phyloP scores from a whole-genome alignment of 2,888 invertebrate species.

The Chesias legatella region DNA sequence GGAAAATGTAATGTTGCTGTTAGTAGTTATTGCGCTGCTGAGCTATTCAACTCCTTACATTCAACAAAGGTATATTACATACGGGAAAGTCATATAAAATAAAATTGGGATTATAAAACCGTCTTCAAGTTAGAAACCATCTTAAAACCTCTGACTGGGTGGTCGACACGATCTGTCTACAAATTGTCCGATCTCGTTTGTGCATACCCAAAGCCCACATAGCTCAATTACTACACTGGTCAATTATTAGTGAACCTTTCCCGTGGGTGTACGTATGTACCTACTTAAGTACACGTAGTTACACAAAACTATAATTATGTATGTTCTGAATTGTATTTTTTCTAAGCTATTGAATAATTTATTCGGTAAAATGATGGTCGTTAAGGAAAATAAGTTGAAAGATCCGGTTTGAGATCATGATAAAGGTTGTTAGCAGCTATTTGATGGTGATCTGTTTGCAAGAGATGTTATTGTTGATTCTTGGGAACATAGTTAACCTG shows the following conservation, averaged over 20 bases:
- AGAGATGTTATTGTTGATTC: slow-evolving; percentile 27
- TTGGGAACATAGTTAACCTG: slow-evolving; percentile 25
- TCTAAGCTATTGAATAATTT: slow-evolving; percentile 51
- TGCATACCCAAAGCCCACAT: slow-evolving; percentile 45
- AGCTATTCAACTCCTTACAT: too few species aligned
- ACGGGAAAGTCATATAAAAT: too few species aligned
- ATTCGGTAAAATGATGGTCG: slow-evolving; percentile 44
- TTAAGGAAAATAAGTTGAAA: slow-evolving; percentile 39
- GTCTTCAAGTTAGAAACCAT: slow-evolving; percentile 20
- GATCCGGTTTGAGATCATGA: slow-evolving; percentile 46
- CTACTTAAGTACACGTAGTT: slow-evolving; percentile 29
- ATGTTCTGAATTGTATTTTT: slow-evolving; percentile 47
- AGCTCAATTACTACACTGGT: slow-evolving; percentile 55
- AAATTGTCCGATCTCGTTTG: slow-evolving; percentile 54
- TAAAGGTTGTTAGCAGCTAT: slow-evolving; percentile 38
- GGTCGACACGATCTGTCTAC: slow-evolving; percentile 49
- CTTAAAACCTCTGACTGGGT: slow-evolving; percentile 44
- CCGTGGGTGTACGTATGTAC: slow-evolving; percentile 39
- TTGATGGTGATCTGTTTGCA: slow-evolving; percentile 27
- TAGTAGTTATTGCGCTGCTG: too few species aligned
- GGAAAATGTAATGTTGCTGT: too few species aligned
- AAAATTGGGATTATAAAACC: neutral
- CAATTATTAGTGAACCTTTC: slow-evolving; percentile 61
- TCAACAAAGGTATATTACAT: too few species aligned
- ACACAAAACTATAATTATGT: slow-evolving; percentile 44